Percentiles rank a stretch among this genome's conserved stretches.
These are phyloP conservation scores for Cyclina sinensis DNA, from an alignment of 1,140 invertebrate species.

Conservation along the genomic window DNA sequence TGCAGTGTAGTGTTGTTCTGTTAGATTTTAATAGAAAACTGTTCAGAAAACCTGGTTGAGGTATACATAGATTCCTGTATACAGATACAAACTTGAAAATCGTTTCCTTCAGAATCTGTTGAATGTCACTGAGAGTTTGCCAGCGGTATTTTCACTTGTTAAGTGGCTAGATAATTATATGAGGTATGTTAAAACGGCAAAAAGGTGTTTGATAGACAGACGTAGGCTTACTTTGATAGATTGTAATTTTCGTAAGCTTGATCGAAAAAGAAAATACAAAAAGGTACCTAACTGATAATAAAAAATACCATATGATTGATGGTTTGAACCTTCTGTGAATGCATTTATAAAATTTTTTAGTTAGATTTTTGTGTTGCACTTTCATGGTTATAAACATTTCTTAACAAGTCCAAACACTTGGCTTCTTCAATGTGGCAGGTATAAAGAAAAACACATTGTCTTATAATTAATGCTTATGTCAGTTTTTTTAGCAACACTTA, in stretches of 20 bases:
- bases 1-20: not conserved
- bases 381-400: too few relatives aligned
- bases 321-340: not conserved
- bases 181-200: constrained; percentile 5
- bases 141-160: constrained; percentile 29
- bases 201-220: constrained; percentile 27
- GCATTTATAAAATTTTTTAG: too few relatives aligned
- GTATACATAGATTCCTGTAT: too few relatives aligned
- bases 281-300: too few relatives aligned
- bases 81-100: not conserved
- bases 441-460: not conserved
- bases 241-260: not conserved
- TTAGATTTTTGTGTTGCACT: not conserved
- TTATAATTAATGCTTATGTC: too few relatives aligned
- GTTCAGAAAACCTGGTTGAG: not conserved
- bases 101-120: not conserved
- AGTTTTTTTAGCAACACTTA: too few relatives aligned
- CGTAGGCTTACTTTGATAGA: not conserved
- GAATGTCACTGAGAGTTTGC: constrained; percentile 31
- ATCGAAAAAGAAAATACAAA: not conserved
- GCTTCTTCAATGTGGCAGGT: not conserved
- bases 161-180: constrained; percentile 5
- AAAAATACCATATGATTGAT: constrained; percentile 6
- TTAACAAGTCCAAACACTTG: not conserved
- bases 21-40: not conserved